These are phyloP conservation scores for Agriopis aurantiaria DNA, from an alignment of 2,888 invertebrate species.

Conservation along the genomic window DNA sequence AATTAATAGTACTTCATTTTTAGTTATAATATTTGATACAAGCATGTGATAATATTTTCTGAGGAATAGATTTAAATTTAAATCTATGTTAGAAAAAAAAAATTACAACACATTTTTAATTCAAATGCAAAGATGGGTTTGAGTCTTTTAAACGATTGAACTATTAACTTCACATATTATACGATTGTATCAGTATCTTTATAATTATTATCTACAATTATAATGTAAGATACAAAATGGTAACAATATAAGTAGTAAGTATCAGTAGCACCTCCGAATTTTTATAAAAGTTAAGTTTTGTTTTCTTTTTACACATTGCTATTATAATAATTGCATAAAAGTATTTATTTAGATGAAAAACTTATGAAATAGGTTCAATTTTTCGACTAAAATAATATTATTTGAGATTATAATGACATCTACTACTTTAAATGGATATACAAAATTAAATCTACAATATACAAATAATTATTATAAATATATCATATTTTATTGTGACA, in stretches of 20 bases:
- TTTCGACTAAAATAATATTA: conserved; percentile 8
- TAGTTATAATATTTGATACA: background rate
- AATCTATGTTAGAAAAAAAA: background rate
- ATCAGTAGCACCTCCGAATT: conserved; percentile 72
- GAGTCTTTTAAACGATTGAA: conserved; percentile 7
- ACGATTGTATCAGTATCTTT: conserved; percentile 48
- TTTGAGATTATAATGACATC: background rate
- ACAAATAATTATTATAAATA: conserved; percentile 28
- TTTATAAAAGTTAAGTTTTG: conserved; percentile 52
- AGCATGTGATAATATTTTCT: background rate
- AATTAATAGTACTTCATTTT: background rate
- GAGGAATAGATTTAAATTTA: background rate
- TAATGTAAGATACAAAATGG: conserved; percentile 70
- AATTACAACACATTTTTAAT: background rate
- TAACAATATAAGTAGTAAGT: conserved; percentile 57
- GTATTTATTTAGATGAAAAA: background rate
- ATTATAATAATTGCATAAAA: background rate
- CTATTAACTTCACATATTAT: conserved; percentile 3
- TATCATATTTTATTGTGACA: conserved; percentile 49
- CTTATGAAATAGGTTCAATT: conserved; percentile 6
- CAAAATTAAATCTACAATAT: conserved; percentile 48
- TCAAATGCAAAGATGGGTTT: conserved; percentile 3
- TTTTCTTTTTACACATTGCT: conserved; percentile 32
- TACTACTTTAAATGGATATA: conserved; percentile 45
- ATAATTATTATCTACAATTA: conserved; percentile 63